Evolutionary conservation across 2,888 invertebrate genomes (phyloP).

Genomic region (Andrena bicolor): DNA sequence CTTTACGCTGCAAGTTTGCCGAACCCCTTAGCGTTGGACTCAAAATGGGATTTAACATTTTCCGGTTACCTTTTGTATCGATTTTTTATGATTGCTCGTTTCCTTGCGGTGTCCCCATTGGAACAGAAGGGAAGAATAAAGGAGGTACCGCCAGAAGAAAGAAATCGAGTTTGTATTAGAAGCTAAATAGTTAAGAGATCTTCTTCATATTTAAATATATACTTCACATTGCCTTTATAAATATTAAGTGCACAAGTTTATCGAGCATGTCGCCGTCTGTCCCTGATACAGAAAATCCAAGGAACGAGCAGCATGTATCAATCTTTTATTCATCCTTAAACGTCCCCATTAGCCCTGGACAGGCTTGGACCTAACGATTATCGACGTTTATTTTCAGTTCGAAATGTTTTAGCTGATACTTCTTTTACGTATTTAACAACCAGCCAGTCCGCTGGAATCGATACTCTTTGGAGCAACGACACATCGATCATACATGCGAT

Average conservation of each 20-base stretch:
- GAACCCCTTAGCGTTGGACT: too few species aligned
- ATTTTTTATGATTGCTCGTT: too few species aligned
- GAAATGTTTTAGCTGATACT: conserved; percentile 19
- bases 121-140: too few species aligned
- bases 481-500: conserved; percentile 59
- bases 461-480: conserved; percentile 74
- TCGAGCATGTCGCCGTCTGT: background rate
- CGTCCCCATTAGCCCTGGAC: conserved; percentile 10
- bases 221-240: background rate
- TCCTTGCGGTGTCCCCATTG: too few species aligned
- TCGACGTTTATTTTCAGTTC: conserved; percentile 30
- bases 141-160: too few species aligned
- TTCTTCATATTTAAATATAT: conserved; percentile 1
- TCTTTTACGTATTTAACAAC: conserved; percentile 57
- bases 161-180: too few species aligned
- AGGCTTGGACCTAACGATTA: conserved; percentile 26
- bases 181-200: conserved; percentile 9
- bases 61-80: too few species aligned
- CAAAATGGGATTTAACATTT: too few species aligned
- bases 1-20: too few species aligned
- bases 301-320: background rate
- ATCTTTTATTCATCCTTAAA: conserved; percentile 15
- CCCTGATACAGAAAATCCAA: background rate
- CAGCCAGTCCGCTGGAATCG: conserved; percentile 51
- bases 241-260: conserved; percentile 13